Evolutionary conservation across 1,140 invertebrate species (phyloP).

Genomic region (Hycleus cichorii): DNA sequence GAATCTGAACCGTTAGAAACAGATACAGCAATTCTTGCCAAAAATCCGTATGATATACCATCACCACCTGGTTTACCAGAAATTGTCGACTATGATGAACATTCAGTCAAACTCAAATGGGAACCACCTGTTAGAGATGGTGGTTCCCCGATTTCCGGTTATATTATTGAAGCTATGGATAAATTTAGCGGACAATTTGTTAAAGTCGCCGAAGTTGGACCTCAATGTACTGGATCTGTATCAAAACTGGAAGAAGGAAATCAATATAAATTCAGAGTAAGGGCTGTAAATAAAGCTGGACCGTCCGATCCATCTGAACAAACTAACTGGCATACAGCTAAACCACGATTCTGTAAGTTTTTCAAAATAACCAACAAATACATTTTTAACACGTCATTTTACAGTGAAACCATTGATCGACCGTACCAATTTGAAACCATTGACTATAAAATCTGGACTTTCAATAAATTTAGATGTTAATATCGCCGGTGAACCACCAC

Average conservation of each 20-base stretch:
- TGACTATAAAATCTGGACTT: slow-evolving; percentile 85
- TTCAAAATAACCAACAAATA: slow-evolving; percentile 12
- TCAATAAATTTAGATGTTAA: slow-evolving; percentile 87
- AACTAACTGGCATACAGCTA: slow-evolving; percentile 91
- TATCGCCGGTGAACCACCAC: slow-evolving; percentile 89
- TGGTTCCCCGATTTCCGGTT: slow-evolving; percentile 91
- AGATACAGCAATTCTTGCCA: slow-evolving; percentile 78
- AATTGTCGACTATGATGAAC: slow-evolving; percentile 88
- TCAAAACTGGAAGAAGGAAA: slow-evolving; percentile 87
- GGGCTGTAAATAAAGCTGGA: slow-evolving; percentile 94
- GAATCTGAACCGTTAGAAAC: slow-evolving; percentile 89
- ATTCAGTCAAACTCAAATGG: slow-evolving; percentile 92
- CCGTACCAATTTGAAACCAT: slow-evolving; percentile 75
- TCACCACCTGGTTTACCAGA: slow-evolving; percentile 86
- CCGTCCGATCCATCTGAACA: slow-evolving; percentile 90
- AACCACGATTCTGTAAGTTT: slow-evolving; percentile 80
- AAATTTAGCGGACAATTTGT: slow-evolving; percentile 58
- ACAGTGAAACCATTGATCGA: slow-evolving; percentile 89
- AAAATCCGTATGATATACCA: slow-evolving; percentile 92
- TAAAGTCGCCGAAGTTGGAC: slow-evolving; percentile 73
- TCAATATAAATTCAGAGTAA: slow-evolving; percentile 90
- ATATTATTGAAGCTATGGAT: slow-evolving; percentile 83
- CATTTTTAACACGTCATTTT: slow-evolving; percentile 30
- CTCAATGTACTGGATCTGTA: slow-evolving; percentile 73
- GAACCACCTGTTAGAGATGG: slow-evolving; percentile 91